Base-by-base conservation (phyloP, 2,888 invertebrate genomes). In the Drosophila helvetica region DNA sequence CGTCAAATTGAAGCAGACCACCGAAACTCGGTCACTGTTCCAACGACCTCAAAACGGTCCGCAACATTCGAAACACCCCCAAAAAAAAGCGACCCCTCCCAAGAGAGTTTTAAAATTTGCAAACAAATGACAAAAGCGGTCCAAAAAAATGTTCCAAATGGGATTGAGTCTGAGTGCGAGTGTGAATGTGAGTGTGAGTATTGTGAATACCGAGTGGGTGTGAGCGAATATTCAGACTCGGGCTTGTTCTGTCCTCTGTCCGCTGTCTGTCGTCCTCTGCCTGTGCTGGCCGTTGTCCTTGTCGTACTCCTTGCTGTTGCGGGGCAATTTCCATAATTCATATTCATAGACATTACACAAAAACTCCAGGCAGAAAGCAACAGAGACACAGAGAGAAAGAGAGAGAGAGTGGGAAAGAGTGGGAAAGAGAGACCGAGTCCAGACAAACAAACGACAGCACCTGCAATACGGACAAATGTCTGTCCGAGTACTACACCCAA, bases 261-360 rank as follows among this genome's bases (percentile, higher is more conserved):
- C 8, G 25, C 8, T 25, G 25, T 7, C 12, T 33, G 25, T 25
- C 33, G 43, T 61, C 59, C 33, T 46, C 62, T 62, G 66, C 53
- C 72, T 62, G 65, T 25, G 27, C 38, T 46, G 61, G 63, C 60
- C 63, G 66, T 62, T 74, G 61, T 74, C 69, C 69, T 73, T 63
- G 74, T 54, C 75, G 61, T 64, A 64, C 74, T 56, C 75, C 58
- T 66, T 60, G 63, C 46, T 73, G 74, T 69, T 79, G 77, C 71
- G 73, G 72, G 80, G 78, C 81, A 83, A 90, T 89, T 88, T 89
- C 80, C 86, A 89, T 89, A 90, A 89, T 89, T 89, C 90, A 90
- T 89, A 89, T 90, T 86, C 86, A 88, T 85, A 79, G 81, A 89
- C 77, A 78, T 59, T 69, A 56, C 80, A 78, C 64, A 79, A 69